Evolutionary conservation across 1,140 invertebrate species (phyloP), one percentile per base, ranked within the genome.

Genomic region (Anagrus nilaparvatae): DNA sequence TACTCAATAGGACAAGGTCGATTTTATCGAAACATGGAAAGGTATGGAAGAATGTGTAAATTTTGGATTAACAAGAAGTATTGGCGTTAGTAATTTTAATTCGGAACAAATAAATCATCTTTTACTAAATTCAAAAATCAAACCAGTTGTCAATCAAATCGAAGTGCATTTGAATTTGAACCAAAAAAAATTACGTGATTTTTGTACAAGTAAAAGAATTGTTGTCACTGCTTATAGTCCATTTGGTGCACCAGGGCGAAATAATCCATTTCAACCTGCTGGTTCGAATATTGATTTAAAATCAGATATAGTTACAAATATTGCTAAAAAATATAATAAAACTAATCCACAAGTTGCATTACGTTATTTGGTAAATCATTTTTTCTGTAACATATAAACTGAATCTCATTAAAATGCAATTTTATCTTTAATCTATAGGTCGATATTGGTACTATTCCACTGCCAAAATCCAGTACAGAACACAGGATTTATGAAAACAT

Each of bases 31-130:
- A 42, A 91, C 90, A 0, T 97, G 89, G 87, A 78, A 78, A 58
- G 87, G 73, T 12, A 74, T 95, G 75, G 91, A 94, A 61, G 69
- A 78, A 20, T 72, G 81, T 31, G 77, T 82, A 1, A 70, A 77
- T 32, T 63, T 78, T 40, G 87, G 87, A 3, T 67, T 89, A 12
- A 70, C 74, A 0, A 77, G 71, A 37, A 80, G 81, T 37, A 87
- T 96, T 54, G 91, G 92, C 1, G 45, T 95, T 1, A 92, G 88
- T 19, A 96, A 96, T 61, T 96, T 96, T 58, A 94, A 90, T 56
- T 78, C 73, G 28, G 62, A 75, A 21, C 92, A 96, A 65, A 76
- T 92, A 9, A 70, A 82, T 27, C 68, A 82, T 10, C 51, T 96
- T 4, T 52, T 92, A 13, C 65, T 76, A 5, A 65, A 65, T 17